phyloP scores from a whole-genome alignment of 92 coral and sea anemone species.

The Siderastrea radians region DNA sequence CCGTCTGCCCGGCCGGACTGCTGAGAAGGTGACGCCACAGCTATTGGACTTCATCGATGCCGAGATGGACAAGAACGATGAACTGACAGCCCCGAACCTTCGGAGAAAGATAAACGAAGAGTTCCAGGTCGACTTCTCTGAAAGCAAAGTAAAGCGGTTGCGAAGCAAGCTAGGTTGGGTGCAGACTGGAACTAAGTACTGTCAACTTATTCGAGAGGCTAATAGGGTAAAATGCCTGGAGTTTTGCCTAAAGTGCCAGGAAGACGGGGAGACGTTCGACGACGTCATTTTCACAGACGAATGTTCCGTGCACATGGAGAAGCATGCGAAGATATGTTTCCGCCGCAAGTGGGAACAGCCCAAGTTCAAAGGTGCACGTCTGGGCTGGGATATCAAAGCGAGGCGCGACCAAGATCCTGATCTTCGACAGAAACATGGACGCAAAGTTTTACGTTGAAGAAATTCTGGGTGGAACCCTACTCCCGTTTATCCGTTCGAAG shows the following conservation, averaged over 20 bases:
- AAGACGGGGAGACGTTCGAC: conserved; percentile 50
- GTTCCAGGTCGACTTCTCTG: conserved; percentile 32
- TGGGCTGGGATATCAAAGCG: conserved; percentile 66
- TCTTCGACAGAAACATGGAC: conserved; percentile 64
- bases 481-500: conserved; percentile 51
- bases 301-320: conserved; percentile 60
- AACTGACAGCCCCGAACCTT: conserved; percentile 54
- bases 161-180: conserved; percentile 65
- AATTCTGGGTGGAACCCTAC: conserved; percentile 13
- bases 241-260: conserved; percentile 48
- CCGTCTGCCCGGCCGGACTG: background rate
- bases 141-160: conserved; percentile 37
- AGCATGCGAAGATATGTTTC: conserved; percentile 50
- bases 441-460: conserved; percentile 18
- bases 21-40: conserved; percentile 6
- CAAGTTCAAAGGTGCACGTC: conserved; percentile 47
- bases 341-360: conserved; percentile 9
- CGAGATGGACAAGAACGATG: conserved; percentile 16
- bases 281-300: conserved; percentile 75
- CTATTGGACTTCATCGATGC: conserved; percentile 21
- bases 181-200: conserved; percentile 61
- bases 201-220: conserved; percentile 57
- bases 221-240: conserved; percentile 53
- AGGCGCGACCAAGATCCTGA: conserved; percentile 48
- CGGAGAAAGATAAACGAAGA: background rate